Evolutionary conservation across 2,113 vertebrate species (phyloP).

Genomic region (Rafetus swinhoei): DNA sequence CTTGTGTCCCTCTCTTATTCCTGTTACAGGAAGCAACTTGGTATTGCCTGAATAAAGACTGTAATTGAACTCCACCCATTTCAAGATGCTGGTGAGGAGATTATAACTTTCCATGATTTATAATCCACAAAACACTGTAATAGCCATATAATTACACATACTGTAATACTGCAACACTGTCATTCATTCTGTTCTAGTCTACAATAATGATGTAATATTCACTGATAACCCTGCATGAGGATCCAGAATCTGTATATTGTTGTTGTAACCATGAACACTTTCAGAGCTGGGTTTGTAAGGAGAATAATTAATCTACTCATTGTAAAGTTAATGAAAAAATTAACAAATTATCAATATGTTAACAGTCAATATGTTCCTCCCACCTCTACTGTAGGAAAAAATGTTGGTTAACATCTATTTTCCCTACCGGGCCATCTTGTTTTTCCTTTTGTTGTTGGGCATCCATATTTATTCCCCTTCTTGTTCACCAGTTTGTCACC

Average conservation of each 20-base stretch:
- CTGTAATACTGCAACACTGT: background rate
- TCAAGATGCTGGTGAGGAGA: constrained; percentile 21
- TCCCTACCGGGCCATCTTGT: too few species aligned
- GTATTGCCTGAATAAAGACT: background rate
- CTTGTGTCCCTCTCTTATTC: background rate
- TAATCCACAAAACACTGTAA: constrained; percentile 1
- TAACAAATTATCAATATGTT: background rate
- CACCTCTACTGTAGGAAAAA: too few species aligned
- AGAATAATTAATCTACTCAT: background rate
- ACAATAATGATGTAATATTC: background rate
- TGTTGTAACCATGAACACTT: background rate
- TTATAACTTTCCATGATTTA: background rate
- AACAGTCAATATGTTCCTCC: fast-evolving
- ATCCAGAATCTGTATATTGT: background rate
- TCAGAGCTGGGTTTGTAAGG: background rate
- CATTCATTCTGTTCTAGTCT: constrained; percentile 3
- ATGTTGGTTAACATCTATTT: too few species aligned
- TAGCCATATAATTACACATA: constrained; percentile 22
- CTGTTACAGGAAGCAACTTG: background rate
- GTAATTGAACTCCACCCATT: constrained; percentile 55
- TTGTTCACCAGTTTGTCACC: too few species aligned
- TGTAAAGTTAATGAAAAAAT: background rate
- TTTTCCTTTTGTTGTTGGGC: too few species aligned
- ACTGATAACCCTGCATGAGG: background rate
- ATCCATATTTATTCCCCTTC: too few species aligned